These are phyloP conservation scores for Eupithecia tripunctaria DNA, from an alignment of 2,888 invertebrate species.

Conservation along the genomic window DNA sequence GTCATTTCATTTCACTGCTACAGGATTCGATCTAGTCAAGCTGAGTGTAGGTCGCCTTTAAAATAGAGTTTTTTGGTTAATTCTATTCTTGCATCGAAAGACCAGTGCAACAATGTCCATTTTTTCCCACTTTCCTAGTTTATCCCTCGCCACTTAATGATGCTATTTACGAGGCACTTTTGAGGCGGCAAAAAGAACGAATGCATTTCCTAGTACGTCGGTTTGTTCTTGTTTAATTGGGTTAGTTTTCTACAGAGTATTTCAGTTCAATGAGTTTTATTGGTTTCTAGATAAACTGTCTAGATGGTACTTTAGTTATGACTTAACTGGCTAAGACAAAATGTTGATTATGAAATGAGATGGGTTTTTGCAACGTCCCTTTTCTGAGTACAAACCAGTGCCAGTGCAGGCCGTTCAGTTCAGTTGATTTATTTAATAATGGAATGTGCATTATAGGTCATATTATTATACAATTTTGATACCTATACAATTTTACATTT, in stretches of 20 bases:
- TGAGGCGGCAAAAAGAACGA: neutral
- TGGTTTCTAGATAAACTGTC: neutral
- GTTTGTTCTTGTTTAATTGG: neutral
- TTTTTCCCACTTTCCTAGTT: neutral
- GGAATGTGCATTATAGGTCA: too few relatives aligned
- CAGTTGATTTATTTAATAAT: too few relatives aligned
- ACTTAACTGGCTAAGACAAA: neutral
- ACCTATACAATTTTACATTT: too few relatives aligned
- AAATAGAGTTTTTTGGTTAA: neutral
- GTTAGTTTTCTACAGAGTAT: neutral
- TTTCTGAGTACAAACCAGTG: too few relatives aligned
- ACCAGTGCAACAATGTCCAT: neutral
- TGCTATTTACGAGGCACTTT: neutral
- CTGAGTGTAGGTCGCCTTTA: neutral
- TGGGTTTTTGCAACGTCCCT: neutral
- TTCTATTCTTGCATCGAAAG: neutral
- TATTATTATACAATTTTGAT: too few relatives aligned
- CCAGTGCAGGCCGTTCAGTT: too few relatives aligned
- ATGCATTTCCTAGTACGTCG: neutral
- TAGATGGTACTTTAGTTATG: neutral
- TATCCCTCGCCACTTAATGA: neutral
- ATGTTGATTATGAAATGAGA: neutral
- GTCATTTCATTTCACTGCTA: too few relatives aligned
- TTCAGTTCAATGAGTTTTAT: neutral
- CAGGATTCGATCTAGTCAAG: too few relatives aligned